These are phyloP conservation scores for Drosophila niveifrons DNA, from an alignment of 2,888 invertebrate species.

Conservation along the genomic window DNA sequence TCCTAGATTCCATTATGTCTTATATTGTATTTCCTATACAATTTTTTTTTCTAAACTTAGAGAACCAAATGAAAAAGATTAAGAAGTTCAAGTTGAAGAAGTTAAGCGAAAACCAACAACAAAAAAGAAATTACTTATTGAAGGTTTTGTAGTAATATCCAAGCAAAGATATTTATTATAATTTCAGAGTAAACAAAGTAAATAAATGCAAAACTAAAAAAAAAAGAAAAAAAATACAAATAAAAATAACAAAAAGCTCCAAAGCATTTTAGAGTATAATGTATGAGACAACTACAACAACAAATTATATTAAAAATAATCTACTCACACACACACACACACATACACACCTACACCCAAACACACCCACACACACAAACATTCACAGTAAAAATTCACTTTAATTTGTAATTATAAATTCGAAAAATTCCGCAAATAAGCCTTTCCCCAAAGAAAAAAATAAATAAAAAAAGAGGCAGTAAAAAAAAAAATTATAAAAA, in stretches of 20 bases:
- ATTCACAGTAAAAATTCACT: slow-evolving; percentile 22
- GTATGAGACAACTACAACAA: slow-evolving; percentile 37
- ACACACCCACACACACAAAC: slow-evolving; percentile 23
- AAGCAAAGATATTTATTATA: slow-evolving; percentile 31
- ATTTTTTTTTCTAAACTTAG: slow-evolving; percentile 27
- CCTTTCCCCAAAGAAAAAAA: slow-evolving; percentile 27
- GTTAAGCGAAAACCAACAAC: no score
- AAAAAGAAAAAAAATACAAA: slow-evolving; percentile 3
- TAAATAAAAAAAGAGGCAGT: not conserved
- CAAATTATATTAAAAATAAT: slow-evolving; percentile 36
- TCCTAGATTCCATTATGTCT: slow-evolving; percentile 37
- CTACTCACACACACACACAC: slow-evolving; percentile 29
- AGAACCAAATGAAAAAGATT: slow-evolving; percentile 16
- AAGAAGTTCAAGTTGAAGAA: not conserved
- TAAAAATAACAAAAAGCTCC: slow-evolving; percentile 16
- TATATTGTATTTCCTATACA: slow-evolving; percentile 22
- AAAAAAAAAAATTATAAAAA: slow-evolving; percentile 14
- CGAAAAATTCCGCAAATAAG: slow-evolving; percentile 18
- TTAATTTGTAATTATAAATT: slow-evolving; percentile 50
- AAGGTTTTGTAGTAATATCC: slow-evolving; percentile 30
- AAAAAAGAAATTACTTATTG: slow-evolving; percentile 1
- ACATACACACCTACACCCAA: slow-evolving; percentile 23
- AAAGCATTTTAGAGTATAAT: slow-evolving; percentile 62
- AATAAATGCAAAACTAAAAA: not conserved
- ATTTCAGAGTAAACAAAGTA: slow-evolving; percentile 21